phyloP scores from a whole-genome alignment of 2,888 invertebrate species.

The Zhuqinia jingwanae region DNA sequence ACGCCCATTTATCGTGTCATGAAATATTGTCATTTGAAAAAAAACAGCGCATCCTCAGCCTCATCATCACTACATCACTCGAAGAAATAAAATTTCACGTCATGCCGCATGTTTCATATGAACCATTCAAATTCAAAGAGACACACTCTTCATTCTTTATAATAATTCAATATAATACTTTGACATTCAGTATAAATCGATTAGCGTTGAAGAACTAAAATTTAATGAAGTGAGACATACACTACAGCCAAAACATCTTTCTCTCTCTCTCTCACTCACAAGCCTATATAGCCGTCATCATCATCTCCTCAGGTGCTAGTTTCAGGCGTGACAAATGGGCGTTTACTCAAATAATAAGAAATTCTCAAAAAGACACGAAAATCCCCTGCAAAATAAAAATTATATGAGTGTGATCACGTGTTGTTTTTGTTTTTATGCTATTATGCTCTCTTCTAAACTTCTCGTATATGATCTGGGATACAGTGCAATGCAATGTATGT shows the following conservation, averaged over 20 bases:
- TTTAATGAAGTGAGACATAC: not conserved
- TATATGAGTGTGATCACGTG: too few species aligned
- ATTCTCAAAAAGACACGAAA: conserved; percentile 9
- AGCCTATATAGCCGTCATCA: too few species aligned
- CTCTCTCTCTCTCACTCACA: conserved; percentile 4
- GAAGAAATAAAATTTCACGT: too few species aligned
- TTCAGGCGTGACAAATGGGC: conserved; percentile 70
- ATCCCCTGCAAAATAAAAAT: conserved; percentile 37
- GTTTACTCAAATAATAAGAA: conserved; percentile 44
- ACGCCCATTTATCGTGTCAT: not conserved
- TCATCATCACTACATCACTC: conserved; percentile 1
- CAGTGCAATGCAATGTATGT: not conserved
- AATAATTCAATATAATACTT: too few species aligned
- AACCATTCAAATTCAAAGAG: too few species aligned
- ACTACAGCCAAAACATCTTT: not conserved
- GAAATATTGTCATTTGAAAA: not conserved
- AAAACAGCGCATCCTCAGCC: not conserved
- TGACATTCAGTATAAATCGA: too few species aligned
- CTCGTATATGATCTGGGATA: too few species aligned
- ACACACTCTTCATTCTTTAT: too few species aligned
- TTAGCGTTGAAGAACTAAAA: too few species aligned
- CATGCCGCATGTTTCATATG: too few species aligned
- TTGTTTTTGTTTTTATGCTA: conserved; percentile 1
- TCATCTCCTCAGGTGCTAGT: conserved; percentile 44
- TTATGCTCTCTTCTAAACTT: not conserved